Evolutionary conservation across 2,797 vertebrate genomes (phyloP), one percentile per base, ranked within the genome.

Genomic region (Apogon hyalosoma): DNA sequence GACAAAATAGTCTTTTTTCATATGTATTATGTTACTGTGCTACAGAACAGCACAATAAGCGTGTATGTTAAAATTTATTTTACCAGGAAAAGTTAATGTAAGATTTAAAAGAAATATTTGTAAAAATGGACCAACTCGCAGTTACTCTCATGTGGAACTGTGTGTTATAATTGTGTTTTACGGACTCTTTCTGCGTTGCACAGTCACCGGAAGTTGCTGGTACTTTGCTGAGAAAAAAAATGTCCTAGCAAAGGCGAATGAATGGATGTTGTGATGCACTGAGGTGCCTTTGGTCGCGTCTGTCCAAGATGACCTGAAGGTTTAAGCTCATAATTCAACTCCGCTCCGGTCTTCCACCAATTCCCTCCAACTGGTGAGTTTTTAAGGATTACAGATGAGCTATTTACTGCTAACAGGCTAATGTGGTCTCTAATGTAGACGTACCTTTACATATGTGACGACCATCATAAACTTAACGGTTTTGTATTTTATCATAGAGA

Each of bases 201-300:
- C 89, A 3, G 0, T 9, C 42, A 78, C 65, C 87, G 93, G 93
- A 94, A 89, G 88, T 81, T 88, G 92, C 88, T 93, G 91, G 89
- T 91, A 40, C 11, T 39, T 52, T 15, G 39, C 56, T 67, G 60
- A 10, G 52, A 38, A 50, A 55, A 33, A 41, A 65, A 21, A 75
- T 72, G 78, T 52, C 62, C 45, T 50, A 58, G 56, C 50, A 31
- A 3, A 40, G 13, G 11, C 14, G 18, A 73, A 85, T 91, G 76
- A 86, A 86, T 87, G 83, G 68, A 19, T 55, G 24, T 3, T 39
- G 6, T 33, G 67, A 60, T 73, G 56, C 68, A 12, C 15, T 66
- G 73, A 80, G 63, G 71, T 58, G 63, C 42, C 53, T 74, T 57
- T 68, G 18, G 56, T 19, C 11, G 9, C 33, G 15, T 59, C 39